Evolutionary conservation across 2,888 invertebrate genomes (phyloP).

Genomic region (Trilocha varians): DNA sequence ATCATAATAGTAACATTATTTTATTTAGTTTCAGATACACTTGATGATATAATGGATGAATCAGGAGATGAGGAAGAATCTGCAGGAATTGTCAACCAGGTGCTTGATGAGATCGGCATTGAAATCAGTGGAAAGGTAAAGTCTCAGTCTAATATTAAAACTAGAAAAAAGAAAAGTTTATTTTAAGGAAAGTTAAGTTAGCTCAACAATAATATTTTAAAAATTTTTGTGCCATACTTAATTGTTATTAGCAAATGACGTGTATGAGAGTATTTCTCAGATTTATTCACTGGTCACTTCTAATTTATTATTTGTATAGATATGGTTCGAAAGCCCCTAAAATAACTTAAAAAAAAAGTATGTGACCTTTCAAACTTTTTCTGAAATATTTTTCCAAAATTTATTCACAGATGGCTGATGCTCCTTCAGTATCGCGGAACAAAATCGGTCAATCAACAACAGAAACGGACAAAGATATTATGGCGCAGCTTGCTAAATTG

Average conservation of each 20-base stretch:
- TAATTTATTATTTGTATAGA: too few relatives aligned
- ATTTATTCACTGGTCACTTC: too few relatives aligned
- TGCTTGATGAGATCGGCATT: slow-evolving; percentile 97
- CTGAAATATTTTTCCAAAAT: slow-evolving; percentile 1
- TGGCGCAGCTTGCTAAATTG: slow-evolving; percentile 80
- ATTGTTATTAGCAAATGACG: too few relatives aligned
- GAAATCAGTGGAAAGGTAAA: slow-evolving; percentile 90
- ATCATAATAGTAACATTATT: slow-evolving; percentile 1
- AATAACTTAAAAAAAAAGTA: too few relatives aligned
- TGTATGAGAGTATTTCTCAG: too few relatives aligned
- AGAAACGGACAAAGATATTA: slow-evolving; percentile 79
- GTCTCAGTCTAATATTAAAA: too few relatives aligned
- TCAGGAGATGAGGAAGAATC: slow-evolving; percentile 93
- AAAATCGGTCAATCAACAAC: slow-evolving; percentile 71
- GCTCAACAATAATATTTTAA: too few relatives aligned
- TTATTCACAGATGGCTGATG: slow-evolving; percentile 74
- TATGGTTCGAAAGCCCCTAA: too few relatives aligned
- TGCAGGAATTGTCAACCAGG: slow-evolving; percentile 89
- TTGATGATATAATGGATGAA: slow-evolving; percentile 91
- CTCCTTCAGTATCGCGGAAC: slow-evolving; percentile 76
- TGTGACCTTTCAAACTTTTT: slow-evolving; percentile 1
- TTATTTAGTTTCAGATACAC: slow-evolving; percentile 84
- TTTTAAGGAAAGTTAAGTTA: too few relatives aligned
- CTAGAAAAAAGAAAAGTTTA: too few relatives aligned
- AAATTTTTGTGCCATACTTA: too few relatives aligned